Conservation (phyloP, 2,888 invertebrate species). For the Craniophora ligustri region DNA sequence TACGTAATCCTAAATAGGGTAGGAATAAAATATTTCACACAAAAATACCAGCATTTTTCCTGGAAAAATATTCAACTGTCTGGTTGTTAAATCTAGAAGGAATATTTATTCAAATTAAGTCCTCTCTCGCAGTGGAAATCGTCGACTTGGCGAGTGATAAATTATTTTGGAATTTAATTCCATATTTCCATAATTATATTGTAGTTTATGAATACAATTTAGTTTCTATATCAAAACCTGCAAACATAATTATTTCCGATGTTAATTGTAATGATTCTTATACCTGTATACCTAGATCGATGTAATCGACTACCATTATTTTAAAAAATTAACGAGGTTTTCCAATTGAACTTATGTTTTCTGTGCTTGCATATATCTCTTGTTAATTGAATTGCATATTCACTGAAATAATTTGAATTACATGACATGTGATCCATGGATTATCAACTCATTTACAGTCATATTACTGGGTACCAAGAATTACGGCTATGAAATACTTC, state of each 20-base stretch:
- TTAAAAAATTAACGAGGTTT: too few species aligned
- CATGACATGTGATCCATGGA: too few species aligned
- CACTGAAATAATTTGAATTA: too few species aligned
- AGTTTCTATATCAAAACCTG: neutral
- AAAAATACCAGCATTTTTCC: slow-evolving; percentile 37
- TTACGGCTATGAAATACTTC: too few species aligned
- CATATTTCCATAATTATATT: too few species aligned
- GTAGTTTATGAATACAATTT: neutral
- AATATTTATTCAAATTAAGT: slow-evolving; percentile 54
- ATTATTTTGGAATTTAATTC: slow-evolving; percentile 45
- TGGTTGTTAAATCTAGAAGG: slow-evolving; percentile 40
- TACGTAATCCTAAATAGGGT: slow-evolving; percentile 41
- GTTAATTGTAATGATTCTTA: neutral
- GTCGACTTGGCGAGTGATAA: slow-evolving; percentile 41
- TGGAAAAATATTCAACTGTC: slow-evolving; percentile 37
- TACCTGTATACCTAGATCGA: neutral
- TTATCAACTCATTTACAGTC: too few species aligned
- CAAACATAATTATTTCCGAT: neutral
- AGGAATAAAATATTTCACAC: slow-evolving; percentile 41
- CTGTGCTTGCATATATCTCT: too few species aligned
- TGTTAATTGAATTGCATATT: too few species aligned
- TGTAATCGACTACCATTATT: too few species aligned
- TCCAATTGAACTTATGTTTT: too few species aligned
- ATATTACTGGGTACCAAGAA: too few species aligned
- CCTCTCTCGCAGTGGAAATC: slow-evolving; percentile 26